These are phyloP conservation scores for Laupala kohalensis DNA, from an alignment of 1,140 invertebrate species.

Conservation along the genomic window DNA sequence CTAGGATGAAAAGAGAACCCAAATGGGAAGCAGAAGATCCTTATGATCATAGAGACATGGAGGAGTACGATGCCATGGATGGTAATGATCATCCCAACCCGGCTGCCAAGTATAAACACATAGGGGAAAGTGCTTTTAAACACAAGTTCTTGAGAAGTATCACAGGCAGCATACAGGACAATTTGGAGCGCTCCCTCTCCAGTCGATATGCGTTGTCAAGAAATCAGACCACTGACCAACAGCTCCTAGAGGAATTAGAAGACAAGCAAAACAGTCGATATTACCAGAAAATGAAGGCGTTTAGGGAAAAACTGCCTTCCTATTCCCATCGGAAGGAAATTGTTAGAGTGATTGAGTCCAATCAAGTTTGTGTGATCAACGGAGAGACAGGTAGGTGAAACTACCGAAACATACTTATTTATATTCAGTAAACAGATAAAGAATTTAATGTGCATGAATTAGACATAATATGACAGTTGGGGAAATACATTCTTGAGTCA, in stretches of 20 bases:
- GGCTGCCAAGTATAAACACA: slow-evolving; percentile 21
- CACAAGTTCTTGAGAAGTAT: slow-evolving; percentile 22
- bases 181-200: slow-evolving; percentile 9
- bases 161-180: slow-evolving; percentile 22
- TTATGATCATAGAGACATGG: background rate
- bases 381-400: slow-evolving; percentile 28
- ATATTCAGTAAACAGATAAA: no score
- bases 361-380: slow-evolving; percentile 28
- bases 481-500: no score
- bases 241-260: slow-evolving; percentile 19
- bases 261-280: slow-evolving; percentile 24
- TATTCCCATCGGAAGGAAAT: slow-evolving; percentile 23
- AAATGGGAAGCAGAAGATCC: background rate
- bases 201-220: slow-evolving; percentile 11
- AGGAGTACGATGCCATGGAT: background rate
- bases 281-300: slow-evolving; percentile 22
- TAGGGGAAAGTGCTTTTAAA: slow-evolving; percentile 25
- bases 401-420: no score
- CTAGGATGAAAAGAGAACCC: background rate
- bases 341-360: slow-evolving; percentile 20
- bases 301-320: slow-evolving; percentile 25
- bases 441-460: no score
- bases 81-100: background rate
- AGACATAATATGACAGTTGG: no score
- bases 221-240: slow-evolving; percentile 19